Evolutionary conservation across 2,113 vertebrate genomes (phyloP), one percentile per base, ranked within the genome.

Genomic region (Hippocampus abdominalis): DNA sequence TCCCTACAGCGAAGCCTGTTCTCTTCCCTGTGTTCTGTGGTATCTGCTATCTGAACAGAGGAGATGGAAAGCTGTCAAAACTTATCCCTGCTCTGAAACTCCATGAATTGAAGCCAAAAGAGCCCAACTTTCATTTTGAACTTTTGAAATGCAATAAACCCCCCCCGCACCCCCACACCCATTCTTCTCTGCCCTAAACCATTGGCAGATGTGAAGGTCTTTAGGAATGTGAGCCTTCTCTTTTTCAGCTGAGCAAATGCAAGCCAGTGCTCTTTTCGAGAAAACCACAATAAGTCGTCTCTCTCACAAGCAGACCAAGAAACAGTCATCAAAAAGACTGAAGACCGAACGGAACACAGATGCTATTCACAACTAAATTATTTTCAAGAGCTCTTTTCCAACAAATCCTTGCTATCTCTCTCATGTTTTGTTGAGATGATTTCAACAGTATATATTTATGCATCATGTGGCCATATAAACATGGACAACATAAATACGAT

Each of bases 121-220:
- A 89, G 70, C 72, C 76, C 72, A 78, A 85, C 68, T 82, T 86
- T 78, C 75, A 84, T 87, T 87, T 82, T 89, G 83, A 92, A 90
- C 89, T 91, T 92, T 91, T 84, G 83, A 93, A 90, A 91, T 86
- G 87, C 83, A 92, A 92, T 92, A 91, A 92, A 92, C 83, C 64
- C 70, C 76, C 82, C 18, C 62, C 70, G 61, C 80, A 69, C 57
- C 60, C 70, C 64, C 80, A 70, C 57, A 40, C 42, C 74, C 57
- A 46, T 66, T 63, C 69, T 75, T 69, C 60, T 74, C 74, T 86
- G 81, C 85, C 83, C 79, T 75, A 93, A 93, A 93, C 91, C 86
- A 81, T 85, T 92, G 91, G 89, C 92, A 93, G 91, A 93, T 93
- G 92, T 93, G 87, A 87, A 91, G 89, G 81, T 88, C 89, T 91